A percentile compares a stretch with the other conserved stretches of the same genome.
phyloP scores from a whole-genome alignment of 2,797 vertebrate genomes.

The Crocodylus rhombifer region DNA sequence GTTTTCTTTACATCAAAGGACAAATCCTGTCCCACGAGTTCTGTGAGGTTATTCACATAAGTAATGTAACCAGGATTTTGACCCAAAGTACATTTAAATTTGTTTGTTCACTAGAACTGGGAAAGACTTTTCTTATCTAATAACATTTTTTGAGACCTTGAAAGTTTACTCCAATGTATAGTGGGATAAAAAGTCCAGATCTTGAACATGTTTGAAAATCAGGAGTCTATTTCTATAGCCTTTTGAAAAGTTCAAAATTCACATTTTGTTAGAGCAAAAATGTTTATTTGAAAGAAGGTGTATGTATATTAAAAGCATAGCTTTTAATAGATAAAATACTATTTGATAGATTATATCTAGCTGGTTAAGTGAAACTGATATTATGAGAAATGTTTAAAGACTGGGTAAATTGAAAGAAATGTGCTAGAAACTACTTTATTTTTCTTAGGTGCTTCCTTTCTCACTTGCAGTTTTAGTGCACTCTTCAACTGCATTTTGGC shows the following conservation, averaged over 20 bases:
- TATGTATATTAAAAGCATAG: not conserved
- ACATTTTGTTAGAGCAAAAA: not conserved
- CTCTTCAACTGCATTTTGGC: not conserved
- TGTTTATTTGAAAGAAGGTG: not conserved
- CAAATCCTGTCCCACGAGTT: not conserved
- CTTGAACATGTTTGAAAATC: not conserved
- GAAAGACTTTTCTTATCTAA: fast-evolving
- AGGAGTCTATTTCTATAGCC: not conserved
- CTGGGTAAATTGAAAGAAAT: not conserved
- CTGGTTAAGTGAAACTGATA: not conserved
- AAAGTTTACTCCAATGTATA: not conserved
- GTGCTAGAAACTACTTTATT: not conserved
- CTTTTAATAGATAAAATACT: not conserved
- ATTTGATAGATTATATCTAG: not conserved
- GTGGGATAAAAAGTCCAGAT: not conserved
- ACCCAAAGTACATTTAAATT: not conserved
- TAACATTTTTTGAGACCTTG: not conserved
- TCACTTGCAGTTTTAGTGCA: not conserved
- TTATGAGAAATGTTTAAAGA: not conserved
- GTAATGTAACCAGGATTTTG: not conserved
- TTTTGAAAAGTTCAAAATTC: not conserved
- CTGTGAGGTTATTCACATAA: not conserved
- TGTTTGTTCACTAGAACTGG: not conserved
- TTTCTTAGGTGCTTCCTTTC: not conserved
- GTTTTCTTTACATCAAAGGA: not conserved